Evolutionary conservation across 2,888 invertebrate species (phyloP).

Genomic region (Cosmia trapezina): DNA sequence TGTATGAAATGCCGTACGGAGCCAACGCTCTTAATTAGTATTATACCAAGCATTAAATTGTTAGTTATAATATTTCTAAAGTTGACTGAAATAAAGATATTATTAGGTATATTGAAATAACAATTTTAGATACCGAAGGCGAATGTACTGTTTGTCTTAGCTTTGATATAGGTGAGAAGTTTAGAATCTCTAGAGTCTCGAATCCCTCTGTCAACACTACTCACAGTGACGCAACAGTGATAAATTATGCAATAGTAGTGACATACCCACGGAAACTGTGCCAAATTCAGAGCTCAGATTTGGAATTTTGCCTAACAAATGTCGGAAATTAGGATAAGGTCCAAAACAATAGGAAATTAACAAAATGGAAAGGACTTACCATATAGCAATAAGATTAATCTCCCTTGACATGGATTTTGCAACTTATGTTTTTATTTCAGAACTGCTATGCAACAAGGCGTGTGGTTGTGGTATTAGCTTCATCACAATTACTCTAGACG

Average conservation of each 20-base stretch:
- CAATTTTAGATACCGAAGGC: background rate
- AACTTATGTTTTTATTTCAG: background rate
- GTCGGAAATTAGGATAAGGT: constrained; percentile 37
- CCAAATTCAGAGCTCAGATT: constrained; percentile 25
- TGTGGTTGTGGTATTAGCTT: too few species aligned
- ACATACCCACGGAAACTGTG: constrained; percentile 25
- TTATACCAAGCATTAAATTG: background rate
- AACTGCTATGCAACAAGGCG: too few species aligned
- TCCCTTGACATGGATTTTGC: background rate
- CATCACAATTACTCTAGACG: too few species aligned
- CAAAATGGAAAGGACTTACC: background rate
- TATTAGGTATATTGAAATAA: background rate
- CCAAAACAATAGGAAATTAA: constrained; percentile 10
- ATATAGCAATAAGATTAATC: background rate
- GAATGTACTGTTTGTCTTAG: background rate
- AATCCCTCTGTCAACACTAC: constrained; percentile 11
- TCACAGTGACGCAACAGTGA: constrained; percentile 11
- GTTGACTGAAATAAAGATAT: background rate
- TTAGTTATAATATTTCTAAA: background rate
- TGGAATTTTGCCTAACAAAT: constrained; percentile 49
- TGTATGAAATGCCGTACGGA: too few species aligned
- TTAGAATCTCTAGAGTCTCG: background rate
- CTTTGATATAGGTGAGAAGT: constrained; percentile 10
- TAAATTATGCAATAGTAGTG: constrained; percentile 36
- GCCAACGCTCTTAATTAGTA: too few species aligned